phyloP scores from a whole-genome alignment of 2,113 vertebrate genomes.

The Prochilodus magdalenae region DNA sequence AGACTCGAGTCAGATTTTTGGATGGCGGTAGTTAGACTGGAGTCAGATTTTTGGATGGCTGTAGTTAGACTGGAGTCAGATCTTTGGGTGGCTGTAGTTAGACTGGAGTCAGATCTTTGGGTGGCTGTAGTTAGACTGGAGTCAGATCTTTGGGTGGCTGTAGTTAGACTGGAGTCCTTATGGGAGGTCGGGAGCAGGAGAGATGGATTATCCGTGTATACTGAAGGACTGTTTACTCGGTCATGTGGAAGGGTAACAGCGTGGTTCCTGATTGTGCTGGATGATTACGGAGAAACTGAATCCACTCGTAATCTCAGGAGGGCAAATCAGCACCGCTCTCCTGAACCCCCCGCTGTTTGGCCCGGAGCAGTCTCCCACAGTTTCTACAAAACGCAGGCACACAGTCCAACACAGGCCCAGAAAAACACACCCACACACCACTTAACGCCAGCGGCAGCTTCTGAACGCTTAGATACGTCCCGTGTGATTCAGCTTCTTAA shows the following conservation, averaged over 20 bases:
- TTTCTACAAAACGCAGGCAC: not conserved
- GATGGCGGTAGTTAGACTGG: too few species aligned
- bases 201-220: not conserved
- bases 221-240: not conserved
- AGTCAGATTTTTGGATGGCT: too few species aligned
- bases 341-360: not conserved
- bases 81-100: too few species aligned
- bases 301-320: not conserved
- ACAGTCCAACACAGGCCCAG: not conserved
- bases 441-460: not conserved
- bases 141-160: too few species aligned
- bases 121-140: too few species aligned
- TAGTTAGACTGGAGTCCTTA: not conserved
- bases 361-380: not conserved
- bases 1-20: too few species aligned
- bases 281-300: conserved; percentile 10
- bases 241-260: not conserved
- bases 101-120: too few species aligned
- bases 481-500: too few species aligned
- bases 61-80: too few species aligned
- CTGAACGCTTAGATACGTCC: not conserved
- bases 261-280: not conserved
- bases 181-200: not conserved
- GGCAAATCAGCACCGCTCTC: not conserved
- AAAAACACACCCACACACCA: not conserved